Evolutionary conservation across 2,888 invertebrate species (phyloP), one percentile per base, ranked within the genome.

Genomic region (Criorhina ranunculi): DNA sequence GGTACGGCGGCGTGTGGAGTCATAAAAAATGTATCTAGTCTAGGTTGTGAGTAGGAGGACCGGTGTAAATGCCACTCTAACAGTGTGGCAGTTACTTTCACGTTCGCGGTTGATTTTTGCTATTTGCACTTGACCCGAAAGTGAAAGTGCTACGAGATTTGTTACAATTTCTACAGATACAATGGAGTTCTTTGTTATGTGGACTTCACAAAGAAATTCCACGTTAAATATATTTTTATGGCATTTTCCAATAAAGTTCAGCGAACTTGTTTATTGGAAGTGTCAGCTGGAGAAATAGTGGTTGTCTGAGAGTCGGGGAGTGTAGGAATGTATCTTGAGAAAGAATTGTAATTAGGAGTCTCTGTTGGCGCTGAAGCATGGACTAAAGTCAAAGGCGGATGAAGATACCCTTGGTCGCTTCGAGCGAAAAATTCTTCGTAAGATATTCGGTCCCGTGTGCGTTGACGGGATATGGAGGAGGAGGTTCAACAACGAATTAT

Each of bases 61-160:
- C 70, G 72, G 78, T 60, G 35, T 53, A 37, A 44, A 37, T 35
- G 19, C 33, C 40, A 8, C n/a, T 12, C 40, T 55, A 17, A 53
- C 7, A 9, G 29, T 29, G 37, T 15, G 57, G 60, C 51, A 57
- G 75, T 80, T 80, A 85, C 85, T 85, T 85, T 85, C 85, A 85
- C 85, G 79, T 70, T 66, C 66, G 62, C 51, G 24, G 29, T 80
- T 85, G 66, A 85, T 53, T 85, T 83, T 76, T 70, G 55, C 49
- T 79, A 66, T 85, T 85, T 80, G 85, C 85, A 85, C 80, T 85
- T 85, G 85, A 85, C 85, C 80, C 53, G 76, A 75, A 80, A 85
- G 85, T 85, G 85, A 85, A 85, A 85, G 85, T 79, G 40, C 37
- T 49, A 15, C 9, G 35, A 59, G 31, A 29, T 69, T 82, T 83